A percentile compares a stretch with the other conserved stretches of the same genome.
Evolutionary conservation across 2,113 vertebrate genomes (phyloP).

Genomic region (Salvator merianae): DNA sequence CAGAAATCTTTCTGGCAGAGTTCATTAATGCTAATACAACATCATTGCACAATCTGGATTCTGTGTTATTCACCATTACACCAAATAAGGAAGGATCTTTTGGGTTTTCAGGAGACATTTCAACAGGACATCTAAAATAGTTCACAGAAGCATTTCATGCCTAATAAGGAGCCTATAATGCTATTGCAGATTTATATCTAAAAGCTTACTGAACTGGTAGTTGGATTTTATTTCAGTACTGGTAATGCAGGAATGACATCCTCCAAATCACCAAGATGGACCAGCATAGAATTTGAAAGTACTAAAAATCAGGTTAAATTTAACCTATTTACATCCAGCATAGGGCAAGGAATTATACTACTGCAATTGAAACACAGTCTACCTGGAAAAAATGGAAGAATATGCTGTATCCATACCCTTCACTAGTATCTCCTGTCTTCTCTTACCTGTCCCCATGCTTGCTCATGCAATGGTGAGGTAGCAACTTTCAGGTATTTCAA

Average conservation of each 20-base stretch:
- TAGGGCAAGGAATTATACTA: too few relatives aligned
- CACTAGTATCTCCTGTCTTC: too few relatives aligned
- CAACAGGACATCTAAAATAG: conserved; percentile 42
- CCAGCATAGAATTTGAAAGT: too few relatives aligned
- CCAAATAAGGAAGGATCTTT: conserved; percentile 15
- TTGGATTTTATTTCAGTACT: neutral
- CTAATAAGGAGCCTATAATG: conserved; percentile 33
- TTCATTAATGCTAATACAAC: conserved; percentile 24
- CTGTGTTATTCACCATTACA: conserved; percentile 39
- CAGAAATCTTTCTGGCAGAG: conserved; percentile 24
- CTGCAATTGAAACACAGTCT: too few relatives aligned
- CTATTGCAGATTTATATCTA: neutral
- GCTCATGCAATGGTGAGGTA: too few relatives aligned
- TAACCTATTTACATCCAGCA: too few relatives aligned
- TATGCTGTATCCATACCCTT: too few relatives aligned
- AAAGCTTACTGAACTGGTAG: neutral
- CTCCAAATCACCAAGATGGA: too few relatives aligned
- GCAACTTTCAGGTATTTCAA: too few relatives aligned
- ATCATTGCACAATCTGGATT: conserved; percentile 3
- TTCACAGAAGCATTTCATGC: conserved; percentile 28
- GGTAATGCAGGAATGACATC: neutral
- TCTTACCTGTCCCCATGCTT: too few relatives aligned
- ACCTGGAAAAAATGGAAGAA: too few relatives aligned
- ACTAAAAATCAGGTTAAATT: too few relatives aligned
- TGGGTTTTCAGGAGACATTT: conserved; percentile 31